Percentiles rank a stretch among this genome's conserved stretches.
Conservation (phyloP, 2,888 invertebrate genomes). For the Hartigia nigra region DNA sequence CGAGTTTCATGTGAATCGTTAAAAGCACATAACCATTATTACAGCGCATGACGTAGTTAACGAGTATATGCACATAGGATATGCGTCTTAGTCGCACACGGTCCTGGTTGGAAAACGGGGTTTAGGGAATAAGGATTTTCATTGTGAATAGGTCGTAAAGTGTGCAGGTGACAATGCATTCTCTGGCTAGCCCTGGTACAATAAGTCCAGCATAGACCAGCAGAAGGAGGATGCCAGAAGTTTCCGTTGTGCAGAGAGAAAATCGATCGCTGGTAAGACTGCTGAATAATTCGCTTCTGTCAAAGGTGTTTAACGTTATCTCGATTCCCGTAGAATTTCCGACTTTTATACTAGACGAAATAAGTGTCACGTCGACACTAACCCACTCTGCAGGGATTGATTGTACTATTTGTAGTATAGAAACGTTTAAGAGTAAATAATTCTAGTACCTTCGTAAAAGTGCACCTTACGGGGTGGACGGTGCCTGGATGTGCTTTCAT, state of each 20-base stretch:
- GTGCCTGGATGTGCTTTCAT: slow-evolving; percentile 49
- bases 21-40: background rate
- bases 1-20: background rate
- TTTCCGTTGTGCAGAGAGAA: background rate
- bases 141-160: background rate
- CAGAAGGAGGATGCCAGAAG: background rate
- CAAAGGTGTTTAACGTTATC: background rate
- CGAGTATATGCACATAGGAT: background rate
- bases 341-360: too few species aligned
- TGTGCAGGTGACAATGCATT: background rate
- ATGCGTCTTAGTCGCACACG: background rate
- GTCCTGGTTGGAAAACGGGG: background rate
- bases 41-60: background rate
- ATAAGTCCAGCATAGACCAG: background rate
- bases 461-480: slow-evolving; percentile 58
- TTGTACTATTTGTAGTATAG: background rate
- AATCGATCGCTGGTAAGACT: background rate
- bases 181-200: background rate
- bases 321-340: background rate
- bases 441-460: slow-evolving; percentile 51
- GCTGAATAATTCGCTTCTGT: background rate
- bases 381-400: background rate
- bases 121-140: background rate
- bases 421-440: background rate
- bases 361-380: too few species aligned